Conservation (phyloP, 2,113 vertebrate genomes). For the Corythoichthys haematopterus region DNA sequence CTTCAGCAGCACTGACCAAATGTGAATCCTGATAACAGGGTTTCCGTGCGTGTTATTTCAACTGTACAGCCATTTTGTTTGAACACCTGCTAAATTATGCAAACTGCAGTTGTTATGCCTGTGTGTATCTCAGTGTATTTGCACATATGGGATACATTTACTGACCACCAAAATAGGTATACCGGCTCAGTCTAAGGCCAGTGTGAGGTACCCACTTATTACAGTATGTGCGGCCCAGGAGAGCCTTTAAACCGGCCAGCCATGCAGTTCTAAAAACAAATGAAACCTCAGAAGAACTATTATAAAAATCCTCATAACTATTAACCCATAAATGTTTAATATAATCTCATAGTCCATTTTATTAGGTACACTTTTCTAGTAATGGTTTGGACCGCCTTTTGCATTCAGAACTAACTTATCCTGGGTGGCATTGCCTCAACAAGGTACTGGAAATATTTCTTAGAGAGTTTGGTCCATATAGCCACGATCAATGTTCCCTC, state of each 20-base stretch:
- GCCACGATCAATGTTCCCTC: too few species aligned
- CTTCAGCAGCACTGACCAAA: conserved; percentile 21
- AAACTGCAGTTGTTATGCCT: conserved; percentile 18
- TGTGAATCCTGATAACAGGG: conserved; percentile 16
- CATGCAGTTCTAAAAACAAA: background rate
- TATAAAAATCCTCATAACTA: background rate
- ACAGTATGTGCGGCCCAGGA: background rate
- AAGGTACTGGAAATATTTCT: too few species aligned
- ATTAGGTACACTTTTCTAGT: too few species aligned
- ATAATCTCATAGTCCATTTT: too few species aligned
- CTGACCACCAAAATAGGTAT: background rate
- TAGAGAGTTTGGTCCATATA: too few species aligned
- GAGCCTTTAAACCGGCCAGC: background rate
- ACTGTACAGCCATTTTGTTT: conserved; percentile 20
- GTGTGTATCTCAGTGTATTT: conserved; percentile 24
- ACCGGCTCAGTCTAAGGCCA: background rate
- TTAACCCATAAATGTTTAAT: too few species aligned
- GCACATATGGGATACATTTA: conserved; percentile 18
- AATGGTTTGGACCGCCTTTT: too few species aligned
- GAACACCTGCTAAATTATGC: background rate
- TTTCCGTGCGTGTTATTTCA: conserved; percentile 18
- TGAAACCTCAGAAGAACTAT: background rate
- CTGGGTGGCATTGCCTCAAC: too few species aligned
- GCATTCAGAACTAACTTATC: too few species aligned
- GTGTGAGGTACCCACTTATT: background rate